Base-by-base conservation (phyloP, 2,888 invertebrate genomes). In the Conchocele bisecta region DNA sequence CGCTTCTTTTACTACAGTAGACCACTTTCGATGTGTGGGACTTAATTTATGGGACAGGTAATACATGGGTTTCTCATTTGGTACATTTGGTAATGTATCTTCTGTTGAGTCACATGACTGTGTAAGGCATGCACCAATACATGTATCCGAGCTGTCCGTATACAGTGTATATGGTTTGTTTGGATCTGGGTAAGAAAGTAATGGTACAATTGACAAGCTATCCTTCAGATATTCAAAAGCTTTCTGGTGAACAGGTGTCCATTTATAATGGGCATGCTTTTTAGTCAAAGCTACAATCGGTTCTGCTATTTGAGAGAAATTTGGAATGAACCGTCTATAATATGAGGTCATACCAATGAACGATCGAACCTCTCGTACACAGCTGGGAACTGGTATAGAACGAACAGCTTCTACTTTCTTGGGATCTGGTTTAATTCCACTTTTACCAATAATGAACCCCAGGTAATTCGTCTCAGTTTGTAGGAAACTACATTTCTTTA, bases 401-500 rank as follows among this genome's bases (percentile, higher is more conserved):
- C 20, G 42, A 33, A 65, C 65, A 7, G 56, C 66, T 24, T 60
- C 54, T 6, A 57, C 63, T 33, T 72, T 72, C 2, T 57, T 33
- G 24, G 29, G 28, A 6, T 75, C 67, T 9, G 63, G 58, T 41
- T 61, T 51, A 31, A 75, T 54, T 28, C 75, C 75, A 22, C 60
- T 22, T 28, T 60, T 17, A 29, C 42, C 66, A 5, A 75, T 54
- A 9, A 53, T 37, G 20, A 70, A 74, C 2, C 60, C 69, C 5
- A 74, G 29, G 33, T 63, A 67, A 20, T 50, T 66, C 3, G 70
- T 70, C 42, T 75, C 75, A 20, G 37, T 11, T 60, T 67, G 48
- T 13, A 64, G 17, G 35, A 77, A 64, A 11, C 50, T 50, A 53
- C 70, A 70, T 37, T 70, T 73, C 9, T 51, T 63, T 5, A 69